Percentiles rank a stretch among this genome's conserved stretches.
Conservation (phyloP, 2,797 vertebrate genomes). For the Naso thynnoides region DNA sequence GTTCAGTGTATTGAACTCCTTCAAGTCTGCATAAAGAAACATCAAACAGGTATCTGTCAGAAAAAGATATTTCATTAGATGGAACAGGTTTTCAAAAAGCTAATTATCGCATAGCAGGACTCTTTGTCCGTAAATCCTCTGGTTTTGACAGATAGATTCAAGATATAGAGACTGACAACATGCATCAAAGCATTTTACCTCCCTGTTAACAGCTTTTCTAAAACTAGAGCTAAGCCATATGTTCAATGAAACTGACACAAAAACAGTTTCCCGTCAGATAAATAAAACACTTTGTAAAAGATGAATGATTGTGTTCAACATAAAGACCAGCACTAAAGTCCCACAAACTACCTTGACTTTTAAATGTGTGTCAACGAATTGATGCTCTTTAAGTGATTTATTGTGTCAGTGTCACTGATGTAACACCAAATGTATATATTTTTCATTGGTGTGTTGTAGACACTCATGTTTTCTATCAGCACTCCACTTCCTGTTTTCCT, state of each 20-base stretch:
- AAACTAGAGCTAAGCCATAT: not conserved
- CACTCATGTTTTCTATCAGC: no score
- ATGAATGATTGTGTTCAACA: no score
- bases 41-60: not conserved
- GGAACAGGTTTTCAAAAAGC: slow-evolving; percentile 28
- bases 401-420: no score
- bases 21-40: slow-evolving; percentile 18
- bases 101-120: slow-evolving; percentile 35
- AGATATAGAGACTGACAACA: slow-evolving; percentile 42
- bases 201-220: no score
- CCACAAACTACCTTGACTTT: no score
- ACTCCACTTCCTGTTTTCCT: no score
- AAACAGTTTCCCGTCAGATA: not conserved
- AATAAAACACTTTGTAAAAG: no score
- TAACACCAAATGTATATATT: no score
- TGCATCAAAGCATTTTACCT: not conserved
- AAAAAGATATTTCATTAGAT: slow-evolving; percentile 11
- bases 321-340: no score
- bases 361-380: no score
- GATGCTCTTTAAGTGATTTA: no score
- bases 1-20: slow-evolving; percentile 8
- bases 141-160: slow-evolving; percentile 41
- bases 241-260: not conserved
- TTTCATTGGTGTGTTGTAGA: no score
- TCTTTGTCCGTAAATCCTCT: slow-evolving; percentile 24